These are phyloP conservation scores for Meghimatium bilineatum DNA, from an alignment of 2,888 invertebrate species.

Conservation along the genomic window DNA sequence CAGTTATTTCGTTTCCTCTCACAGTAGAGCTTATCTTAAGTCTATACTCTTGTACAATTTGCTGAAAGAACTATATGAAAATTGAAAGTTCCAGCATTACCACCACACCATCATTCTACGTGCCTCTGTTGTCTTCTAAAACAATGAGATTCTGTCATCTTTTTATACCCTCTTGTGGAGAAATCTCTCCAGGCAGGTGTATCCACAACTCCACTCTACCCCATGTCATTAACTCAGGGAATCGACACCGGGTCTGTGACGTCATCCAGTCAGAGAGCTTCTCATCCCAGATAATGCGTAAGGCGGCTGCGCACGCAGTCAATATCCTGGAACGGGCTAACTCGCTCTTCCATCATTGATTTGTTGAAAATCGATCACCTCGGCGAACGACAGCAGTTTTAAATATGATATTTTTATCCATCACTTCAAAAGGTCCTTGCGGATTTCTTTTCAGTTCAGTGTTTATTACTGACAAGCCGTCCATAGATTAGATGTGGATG, in stretches of 20 bases:
- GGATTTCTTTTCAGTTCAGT: neutral
- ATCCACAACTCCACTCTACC: constrained; percentile 29
- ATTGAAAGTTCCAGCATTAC: neutral
- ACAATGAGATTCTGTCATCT: neutral
- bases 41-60: too few species aligned
- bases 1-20: too few species aligned
- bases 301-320: constrained; percentile 43
- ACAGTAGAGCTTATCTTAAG: neutral
- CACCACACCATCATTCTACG: neutral
- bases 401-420: constrained; percentile 45
- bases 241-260: constrained; percentile 49
- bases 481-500: neutral
- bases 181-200: constrained; percentile 34
- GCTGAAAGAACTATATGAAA: neutral
- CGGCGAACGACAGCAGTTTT: constrained; percentile 40
- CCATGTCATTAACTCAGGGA: constrained; percentile 42
- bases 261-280: constrained; percentile 53
- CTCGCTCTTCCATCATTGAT: constrained; percentile 34
- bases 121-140: neutral
- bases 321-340: constrained; percentile 43
- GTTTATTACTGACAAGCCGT: neutral
- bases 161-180: neutral
- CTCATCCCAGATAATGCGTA: constrained; percentile 49
- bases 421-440: constrained; percentile 37
- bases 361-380: constrained; percentile 27